Evolutionary conservation across 2,888 invertebrate genomes (phyloP).

Genomic region (Tanaodytes sp.): DNA sequence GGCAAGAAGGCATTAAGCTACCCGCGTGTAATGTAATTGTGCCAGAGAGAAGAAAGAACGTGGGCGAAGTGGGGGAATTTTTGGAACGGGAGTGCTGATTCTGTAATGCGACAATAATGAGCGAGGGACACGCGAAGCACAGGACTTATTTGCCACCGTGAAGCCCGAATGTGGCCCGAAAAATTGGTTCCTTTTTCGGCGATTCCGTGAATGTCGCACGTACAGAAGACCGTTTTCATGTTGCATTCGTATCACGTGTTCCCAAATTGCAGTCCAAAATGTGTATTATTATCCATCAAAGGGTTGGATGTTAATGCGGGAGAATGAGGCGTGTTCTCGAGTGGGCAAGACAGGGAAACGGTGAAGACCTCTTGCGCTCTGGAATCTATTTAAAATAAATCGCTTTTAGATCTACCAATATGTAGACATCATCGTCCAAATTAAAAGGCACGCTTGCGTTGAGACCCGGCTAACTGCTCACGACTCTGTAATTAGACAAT

Average conservation of each 20-base stretch:
- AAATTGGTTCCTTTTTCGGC: slow-evolving; percentile 3
- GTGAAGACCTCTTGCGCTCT: slow-evolving; percentile 30
- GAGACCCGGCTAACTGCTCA: too few relatives aligned
- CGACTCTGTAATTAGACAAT: slow-evolving; percentile 36
- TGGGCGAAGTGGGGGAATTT: slow-evolving; percentile 21
- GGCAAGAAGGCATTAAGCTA: slow-evolving; percentile 16
- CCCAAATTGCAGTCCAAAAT: slow-evolving; percentile 31
- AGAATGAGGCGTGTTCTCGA: slow-evolving; percentile 16
- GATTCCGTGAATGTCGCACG: slow-evolving; percentile 36
- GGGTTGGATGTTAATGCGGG: slow-evolving; percentile 18
- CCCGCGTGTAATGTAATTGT: slow-evolving; percentile 4
- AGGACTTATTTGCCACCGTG: slow-evolving; percentile 32
- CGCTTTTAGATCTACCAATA: slow-evolving; percentile 43
- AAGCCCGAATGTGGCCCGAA: slow-evolving; percentile 7
- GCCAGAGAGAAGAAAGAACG: background rate
- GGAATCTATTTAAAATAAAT: slow-evolving; percentile 45
- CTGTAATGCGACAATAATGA: slow-evolving; percentile 45
- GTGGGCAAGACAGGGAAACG: too few relatives aligned
- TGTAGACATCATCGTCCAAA: slow-evolving; percentile 45
- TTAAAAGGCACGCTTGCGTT: slow-evolving; percentile 36
- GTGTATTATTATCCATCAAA: slow-evolving; percentile 31
- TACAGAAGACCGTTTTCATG: slow-evolving; percentile 44
- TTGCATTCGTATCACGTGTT: slow-evolving; percentile 43
- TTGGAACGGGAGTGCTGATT: slow-evolving; percentile 17
- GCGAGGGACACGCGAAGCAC: slow-evolving; percentile 33